Conservation (phyloP, 2,797 vertebrate species). For the Sebastolobus altivelis region DNA sequence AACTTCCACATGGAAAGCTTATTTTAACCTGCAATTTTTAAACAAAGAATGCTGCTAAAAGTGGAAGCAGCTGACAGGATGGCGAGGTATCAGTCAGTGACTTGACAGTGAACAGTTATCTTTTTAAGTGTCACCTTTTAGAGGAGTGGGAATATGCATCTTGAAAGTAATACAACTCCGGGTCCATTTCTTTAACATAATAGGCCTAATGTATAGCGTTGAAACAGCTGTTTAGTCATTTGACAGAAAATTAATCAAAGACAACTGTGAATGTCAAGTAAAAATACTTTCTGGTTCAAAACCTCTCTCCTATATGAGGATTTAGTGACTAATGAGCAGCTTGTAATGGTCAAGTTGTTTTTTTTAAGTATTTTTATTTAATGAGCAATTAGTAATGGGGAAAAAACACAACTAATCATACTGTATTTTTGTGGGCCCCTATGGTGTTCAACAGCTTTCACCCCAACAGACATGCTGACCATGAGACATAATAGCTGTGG, state of each 20-base stretch:
- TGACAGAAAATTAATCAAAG: neutral
- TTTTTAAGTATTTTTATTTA: neutral
- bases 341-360: neutral
- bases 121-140: neutral
- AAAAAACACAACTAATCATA: neutral
- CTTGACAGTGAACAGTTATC: neutral
- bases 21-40: neutral
- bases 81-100: neutral
- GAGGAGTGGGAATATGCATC: neutral
- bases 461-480: neutral
- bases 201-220: too few relatives aligned
- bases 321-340: neutral
- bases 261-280: slow-evolving; percentile 3
- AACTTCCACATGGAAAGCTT: neutral
- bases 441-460: neutral
- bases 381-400: neutral
- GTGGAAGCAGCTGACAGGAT: neutral
- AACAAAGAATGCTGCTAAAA: neutral
- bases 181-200: slow-evolving; percentile 9
- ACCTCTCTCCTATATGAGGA: neutral
- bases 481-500: neutral
- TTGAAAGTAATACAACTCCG: neutral
- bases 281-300: neutral
- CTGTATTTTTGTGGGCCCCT: neutral
- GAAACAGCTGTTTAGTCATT: neutral